A percentile compares a stretch with the other conserved stretches of the same genome.
Conservation (phyloP, 2,113 vertebrate species). For the Bothrops jararaca region DNA sequence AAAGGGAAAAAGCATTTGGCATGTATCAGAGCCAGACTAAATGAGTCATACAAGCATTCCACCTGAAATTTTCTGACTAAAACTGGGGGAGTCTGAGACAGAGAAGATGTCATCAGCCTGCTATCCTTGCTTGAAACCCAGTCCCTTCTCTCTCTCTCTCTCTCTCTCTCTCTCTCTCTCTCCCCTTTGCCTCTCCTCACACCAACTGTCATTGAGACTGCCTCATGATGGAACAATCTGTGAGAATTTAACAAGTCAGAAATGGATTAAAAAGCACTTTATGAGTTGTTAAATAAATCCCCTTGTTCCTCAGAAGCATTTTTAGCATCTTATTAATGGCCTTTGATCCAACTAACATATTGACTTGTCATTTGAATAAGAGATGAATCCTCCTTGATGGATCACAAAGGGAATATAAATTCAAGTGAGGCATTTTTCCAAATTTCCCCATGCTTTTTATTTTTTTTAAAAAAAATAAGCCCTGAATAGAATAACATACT, state of each 20-base stretch:
- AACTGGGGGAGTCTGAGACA: slow-evolving; percentile 31
- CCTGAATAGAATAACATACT: slow-evolving; percentile 46
- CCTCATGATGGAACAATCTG: slow-evolving; percentile 56
- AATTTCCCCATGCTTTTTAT: slow-evolving; percentile 50
- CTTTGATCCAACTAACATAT: slow-evolving; percentile 74
- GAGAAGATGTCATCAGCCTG: not conserved
- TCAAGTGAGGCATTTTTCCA: slow-evolving; percentile 60
- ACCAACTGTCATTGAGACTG: slow-evolving; percentile 58
- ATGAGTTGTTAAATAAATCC: slow-evolving; percentile 73
- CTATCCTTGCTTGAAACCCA: slow-evolving; percentile 62
- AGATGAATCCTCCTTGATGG: slow-evolving; percentile 64
- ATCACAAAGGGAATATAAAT: slow-evolving; percentile 73
- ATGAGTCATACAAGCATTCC: slow-evolving; percentile 16
- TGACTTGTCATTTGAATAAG: slow-evolving; percentile 70
- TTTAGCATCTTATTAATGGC: slow-evolving; percentile 71
- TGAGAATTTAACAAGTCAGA: slow-evolving; percentile 71
- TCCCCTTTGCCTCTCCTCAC: slow-evolving; percentile 49
- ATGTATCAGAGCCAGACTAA: not conserved
- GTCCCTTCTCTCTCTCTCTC: slow-evolving; percentile 50
- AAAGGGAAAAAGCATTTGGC: slow-evolving; percentile 7
- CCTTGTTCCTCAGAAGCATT: slow-evolving; percentile 66
- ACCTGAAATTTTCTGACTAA: slow-evolving; percentile 19
- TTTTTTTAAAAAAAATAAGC: slow-evolving; percentile 30
- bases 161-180: slow-evolving; percentile 45
- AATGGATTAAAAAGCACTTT: slow-evolving; percentile 75